Percentiles rank a stretch among this genome's conserved stretches.
phyloP scores from a whole-genome alignment of 2,888 invertebrate genomes.

The Lithosia quadra region DNA sequence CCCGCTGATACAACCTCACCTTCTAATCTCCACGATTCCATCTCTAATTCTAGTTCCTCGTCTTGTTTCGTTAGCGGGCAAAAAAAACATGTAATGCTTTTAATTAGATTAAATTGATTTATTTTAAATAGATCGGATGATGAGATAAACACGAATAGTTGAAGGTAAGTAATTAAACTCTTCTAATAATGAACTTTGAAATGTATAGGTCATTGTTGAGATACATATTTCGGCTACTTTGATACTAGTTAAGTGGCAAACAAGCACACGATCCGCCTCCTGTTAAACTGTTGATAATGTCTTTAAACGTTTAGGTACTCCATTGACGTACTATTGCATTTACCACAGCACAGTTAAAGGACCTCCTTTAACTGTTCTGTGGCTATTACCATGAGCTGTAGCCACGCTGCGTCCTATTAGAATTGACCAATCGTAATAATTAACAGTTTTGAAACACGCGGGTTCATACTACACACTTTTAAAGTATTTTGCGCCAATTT shows the following conservation, averaged over 20 bases:
- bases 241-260: background rate
- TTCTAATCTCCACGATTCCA: slow-evolving; percentile 80
- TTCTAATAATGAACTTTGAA: slow-evolving; percentile 77
- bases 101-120: slow-evolving; percentile 87
- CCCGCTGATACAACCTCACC: slow-evolving; percentile 79
- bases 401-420: too few relatives aligned
- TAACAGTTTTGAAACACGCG: too few relatives aligned
- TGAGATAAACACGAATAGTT: slow-evolving; percentile 71
- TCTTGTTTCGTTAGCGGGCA: slow-evolving; percentile 83
- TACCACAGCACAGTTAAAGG: too few relatives aligned
- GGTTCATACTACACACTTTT: too few relatives aligned
- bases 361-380: too few relatives aligned
- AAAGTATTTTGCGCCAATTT: too few relatives aligned
- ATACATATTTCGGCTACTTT: background rate
- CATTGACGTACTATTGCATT: background rate
- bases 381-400: too few relatives aligned
- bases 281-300: background rate
- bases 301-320: too few relatives aligned
- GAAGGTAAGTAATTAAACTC: slow-evolving; percentile 84
- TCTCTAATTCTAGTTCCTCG: slow-evolving; percentile 78
- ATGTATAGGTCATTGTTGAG: slow-evolving; percentile 40
- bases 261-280: background rate
- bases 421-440: too few relatives aligned
- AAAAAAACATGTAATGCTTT: slow-evolving; percentile 86
- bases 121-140: slow-evolving; percentile 77